Evolutionary conservation across 2,113 vertebrate genomes (phyloP), one percentile per base, ranked within the genome.

Genomic region (Amphiprion percula): DNA sequence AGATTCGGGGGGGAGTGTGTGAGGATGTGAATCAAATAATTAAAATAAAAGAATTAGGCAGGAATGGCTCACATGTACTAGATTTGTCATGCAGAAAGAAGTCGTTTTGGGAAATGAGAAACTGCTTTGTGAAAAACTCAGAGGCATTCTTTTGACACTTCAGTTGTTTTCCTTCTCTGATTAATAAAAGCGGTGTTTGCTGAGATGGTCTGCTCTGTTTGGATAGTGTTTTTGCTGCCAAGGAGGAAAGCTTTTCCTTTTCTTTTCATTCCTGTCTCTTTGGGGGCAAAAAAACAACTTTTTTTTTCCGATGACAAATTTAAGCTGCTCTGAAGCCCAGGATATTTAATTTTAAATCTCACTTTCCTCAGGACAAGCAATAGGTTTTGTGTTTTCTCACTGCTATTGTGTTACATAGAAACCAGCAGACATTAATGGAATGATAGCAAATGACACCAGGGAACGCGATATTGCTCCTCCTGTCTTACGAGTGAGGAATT

Each of bases 391-490:
- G 64, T 85, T 83, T 73, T 30, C 66, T 56, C 30, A 68, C 65
- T 63, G 47, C 68, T 23, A 64, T 76, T 79, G 58, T 52, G 65
- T 76, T 81, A 71, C 80, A 76, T 72, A 65, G 72, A 79, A 88
- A 81, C 68, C 75, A 73, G 65, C 66, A 72, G 78, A 90, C 77
- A 81, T 84, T 89, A 83, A 92, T 91, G 69, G 82, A 90, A 77
- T 52, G 73, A 79, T 60, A 15, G 82, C 71, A 74, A 87, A 74
- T 79, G 75, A 81, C 79, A 80, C 72, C 21, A 16, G 68, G 60
- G 72, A 76, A 50, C 17, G 0, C 66, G 62, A 61, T 85, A 75
- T 75, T 70, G 74, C 83, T 79, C 67, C 77, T 61, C 56, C 61
- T 79, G 81, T 86, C 72, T 85, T 59, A 41, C 17, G 21, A 78